Evolutionary conservation across 2,888 invertebrate species (phyloP).

Genomic region (Pantelozetes paolii): DNA sequence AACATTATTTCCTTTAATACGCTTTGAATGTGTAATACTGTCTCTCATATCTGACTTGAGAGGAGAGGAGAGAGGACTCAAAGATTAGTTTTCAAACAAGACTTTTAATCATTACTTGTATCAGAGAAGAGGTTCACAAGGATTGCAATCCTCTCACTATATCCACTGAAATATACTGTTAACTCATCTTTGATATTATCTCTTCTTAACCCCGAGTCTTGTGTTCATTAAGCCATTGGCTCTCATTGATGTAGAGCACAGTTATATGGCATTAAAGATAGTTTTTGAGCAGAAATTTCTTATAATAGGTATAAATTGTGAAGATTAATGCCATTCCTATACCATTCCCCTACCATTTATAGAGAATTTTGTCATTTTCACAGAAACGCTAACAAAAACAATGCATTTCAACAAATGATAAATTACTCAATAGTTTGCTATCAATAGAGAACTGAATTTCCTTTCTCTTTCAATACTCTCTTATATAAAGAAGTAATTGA

Average conservation of each 20-base stretch:
- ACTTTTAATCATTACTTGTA: conserved; percentile 8
- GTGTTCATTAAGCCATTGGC: not conserved
- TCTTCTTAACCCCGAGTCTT: not conserved
- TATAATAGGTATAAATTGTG: not conserved
- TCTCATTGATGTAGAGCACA: not conserved
- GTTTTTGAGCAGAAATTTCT: not conserved
- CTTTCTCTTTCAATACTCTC: no score
- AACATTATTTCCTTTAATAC: not conserved
- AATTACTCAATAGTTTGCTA: not conserved
- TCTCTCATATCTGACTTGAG: not conserved
- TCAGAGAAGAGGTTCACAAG: not conserved
- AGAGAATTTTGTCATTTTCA: not conserved
- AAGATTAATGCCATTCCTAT: no score
- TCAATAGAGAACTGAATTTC: no score
- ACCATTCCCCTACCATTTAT: not conserved
- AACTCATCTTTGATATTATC: not conserved
- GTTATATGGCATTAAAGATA: not conserved
- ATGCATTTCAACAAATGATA: not conserved
- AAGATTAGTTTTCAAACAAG: conserved; percentile 1
- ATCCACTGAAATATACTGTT: not conserved
- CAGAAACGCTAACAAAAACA: not conserved
- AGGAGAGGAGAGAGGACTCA: not conserved
- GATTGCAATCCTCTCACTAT: not conserved
- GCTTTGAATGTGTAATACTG: not conserved
- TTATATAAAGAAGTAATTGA: no score